Conservation (phyloP, 2,888 invertebrate species). For the Platerodrilus igneus region DNA sequence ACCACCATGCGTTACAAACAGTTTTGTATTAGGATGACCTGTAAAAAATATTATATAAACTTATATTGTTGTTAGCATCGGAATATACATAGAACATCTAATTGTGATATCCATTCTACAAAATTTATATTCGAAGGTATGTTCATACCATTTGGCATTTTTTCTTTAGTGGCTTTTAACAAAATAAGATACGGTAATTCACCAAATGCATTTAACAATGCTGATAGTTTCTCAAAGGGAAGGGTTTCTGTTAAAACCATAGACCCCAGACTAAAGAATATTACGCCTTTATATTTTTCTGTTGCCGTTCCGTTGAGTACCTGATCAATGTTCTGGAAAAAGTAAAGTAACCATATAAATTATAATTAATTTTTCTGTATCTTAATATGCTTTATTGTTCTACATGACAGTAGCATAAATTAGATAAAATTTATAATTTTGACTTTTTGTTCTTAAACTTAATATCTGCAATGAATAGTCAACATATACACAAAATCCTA, state of each 20-base stretch:
- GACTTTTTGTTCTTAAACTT: too few relatives aligned
- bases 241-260: conserved; percentile 55
- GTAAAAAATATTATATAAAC: conserved; percentile 9
- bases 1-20: conserved; percentile 51
- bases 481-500: too few relatives aligned
- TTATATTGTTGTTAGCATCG: neutral
- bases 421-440: too few relatives aligned
- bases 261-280: conserved; percentile 58
- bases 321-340: conserved; percentile 33
- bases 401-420: neutral
- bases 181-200: conserved; percentile 51
- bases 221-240: conserved; percentile 46
- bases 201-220: conserved; percentile 51
- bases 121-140: conserved; percentile 50
- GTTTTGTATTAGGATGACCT: conserved; percentile 46
- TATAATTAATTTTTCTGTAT: neutral
- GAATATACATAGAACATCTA: conserved; percentile 52
- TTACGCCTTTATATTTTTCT: conserved; percentile 39
- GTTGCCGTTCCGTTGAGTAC: conserved; percentile 31
- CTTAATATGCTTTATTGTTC: neutral
- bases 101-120: conserved; percentile 55
- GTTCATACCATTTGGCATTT: conserved; percentile 45
- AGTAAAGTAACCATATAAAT: conserved; percentile 2
- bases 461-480: too few relatives aligned
- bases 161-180: conserved; percentile 51